Evolutionary conservation across 2,797 vertebrate genomes (phyloP), one percentile per base, ranked within the genome.

Genomic region (Acanthiza pusilla): DNA sequence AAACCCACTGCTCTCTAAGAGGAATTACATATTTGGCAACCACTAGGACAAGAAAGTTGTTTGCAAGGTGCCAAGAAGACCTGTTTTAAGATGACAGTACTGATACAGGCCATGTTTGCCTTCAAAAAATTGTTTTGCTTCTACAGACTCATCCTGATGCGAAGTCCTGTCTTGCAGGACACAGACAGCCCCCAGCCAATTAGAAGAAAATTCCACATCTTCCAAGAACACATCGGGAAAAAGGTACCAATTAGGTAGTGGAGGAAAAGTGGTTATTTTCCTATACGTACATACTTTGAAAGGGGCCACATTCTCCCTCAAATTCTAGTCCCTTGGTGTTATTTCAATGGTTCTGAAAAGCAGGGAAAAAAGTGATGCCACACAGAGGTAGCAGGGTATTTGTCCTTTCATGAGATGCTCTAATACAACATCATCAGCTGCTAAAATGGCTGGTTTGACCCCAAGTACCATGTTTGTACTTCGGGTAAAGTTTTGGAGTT

Each of bases 81-180:
- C n/a, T 62, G 53, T 78, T 95, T 76, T 63, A 91, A 86, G 91
- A 84, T 72, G 45, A 76, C 48, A 73, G 40, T 75, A 92, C 21
- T 71, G 85, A 57, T 40, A 96, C 58, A 89, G 89, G 91, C 87
- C 89, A 53, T 26, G n/a, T 43, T 75, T 70, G 75, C 66, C 91
- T 95, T 88, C 76, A 85, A 82, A 76, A 95, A 94, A 89, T 57
- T 62, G 34, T 74, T 95, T 91, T 86, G 30, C 47, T 92, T 88
- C 91, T 86, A 53, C 27, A 88, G 75, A 84, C 76, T 75, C 48
- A 83, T 72, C 32, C 45, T 70, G 42, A 92, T 73, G 43, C 11
- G 67, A 91, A 89, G 19, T 54, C 23, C 68, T 82, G 79, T 91
- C 45, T 79, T 75, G 40, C 55, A 96, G 70, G 85, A 89, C 48